Evolutionary conservation across 1,140 invertebrate genomes (phyloP), one percentile per base, ranked within the genome.

Genomic region (Listronotus bonariensis): DNA sequence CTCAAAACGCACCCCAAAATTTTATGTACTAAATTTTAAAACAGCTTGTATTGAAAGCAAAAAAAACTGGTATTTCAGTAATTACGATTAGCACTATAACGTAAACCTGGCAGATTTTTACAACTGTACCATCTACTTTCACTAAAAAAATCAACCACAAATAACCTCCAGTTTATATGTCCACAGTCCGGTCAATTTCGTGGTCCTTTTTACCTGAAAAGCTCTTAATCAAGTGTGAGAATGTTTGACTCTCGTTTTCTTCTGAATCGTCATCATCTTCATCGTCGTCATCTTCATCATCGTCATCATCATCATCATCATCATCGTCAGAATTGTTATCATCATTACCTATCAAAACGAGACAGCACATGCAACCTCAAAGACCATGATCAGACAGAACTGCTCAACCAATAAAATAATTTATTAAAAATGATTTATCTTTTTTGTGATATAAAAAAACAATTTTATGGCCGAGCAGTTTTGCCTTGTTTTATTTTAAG

Each of bases 241-340:
- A 59, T 31, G 43, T 58, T 60, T 55, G 58, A 10, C 34, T 31
- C 9, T 49, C 38, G 49, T 45, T 40, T 9, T 64, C 52, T n/a
- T 43, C 15, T 8, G 15, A 43, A 34, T 62, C 42, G 26, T 56
- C 20, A 12, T 51, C 58, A 12, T 82, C 74, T n/a, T 82, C 76
- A 42, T 82, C 80, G 55, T 83, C 78, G 63, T 83, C 76, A 57
- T 84, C 78, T 48, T 83, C 78, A 51, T 84, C 79, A 70, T 83
- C 80, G 68, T 84, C 81, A 61, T 83, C 80, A 62, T 84, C 80
- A 60, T 83, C 79, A 65, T 82, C 80, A 71, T 81, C 77, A 42
- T 80, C 78, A 45, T 82, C 77, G 15, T 82, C 77, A 52, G 82
- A 78, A 18, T 83, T 77, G 41, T 82, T 78, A 45, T 82, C 77